Evolutionary conservation across 2,797 vertebrate genomes (phyloP).

Genomic region (Silurus lanzhouensis): DNA sequence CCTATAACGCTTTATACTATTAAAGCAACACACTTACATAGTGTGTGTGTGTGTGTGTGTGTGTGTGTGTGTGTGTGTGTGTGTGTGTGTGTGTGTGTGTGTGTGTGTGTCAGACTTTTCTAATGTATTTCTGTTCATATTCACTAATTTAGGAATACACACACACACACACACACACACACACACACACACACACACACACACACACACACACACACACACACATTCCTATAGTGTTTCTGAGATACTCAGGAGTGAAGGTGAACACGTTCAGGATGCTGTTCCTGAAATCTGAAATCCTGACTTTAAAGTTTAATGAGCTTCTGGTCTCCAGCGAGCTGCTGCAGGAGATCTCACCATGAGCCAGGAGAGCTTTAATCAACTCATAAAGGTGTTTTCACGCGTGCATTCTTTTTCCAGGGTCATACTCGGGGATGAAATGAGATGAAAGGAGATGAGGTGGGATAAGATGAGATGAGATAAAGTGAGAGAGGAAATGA

Average conservation of each 20-base stretch:
- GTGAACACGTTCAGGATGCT: not conserved
- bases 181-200: conserved; percentile 8
- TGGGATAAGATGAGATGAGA: too few relatives aligned
- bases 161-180: not conserved
- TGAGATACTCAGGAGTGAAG: not conserved
- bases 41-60: conserved; percentile 8
- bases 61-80: conserved; percentile 8
- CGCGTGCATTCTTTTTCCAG: not conserved
- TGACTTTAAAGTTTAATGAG: not conserved
- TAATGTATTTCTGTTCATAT: not conserved
- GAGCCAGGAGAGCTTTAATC: not conserved
- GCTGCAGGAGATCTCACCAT: not conserved
- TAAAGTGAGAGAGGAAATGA: too few relatives aligned
- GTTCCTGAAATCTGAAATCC: not conserved
- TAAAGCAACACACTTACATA: not conserved
- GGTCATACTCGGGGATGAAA: too few relatives aligned
- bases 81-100: not conserved
- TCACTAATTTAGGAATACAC: not conserved
- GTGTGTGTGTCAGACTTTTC: not conserved
- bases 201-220: conserved; percentile 1
- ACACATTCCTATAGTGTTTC: not conserved
- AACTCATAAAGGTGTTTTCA: not conserved
- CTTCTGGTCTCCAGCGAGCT: not conserved
- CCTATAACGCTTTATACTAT: not conserved
- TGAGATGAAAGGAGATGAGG: too few relatives aligned